Conservation (phyloP, 1,140 invertebrate genomes). For the Episyrphus balteatus region DNA sequence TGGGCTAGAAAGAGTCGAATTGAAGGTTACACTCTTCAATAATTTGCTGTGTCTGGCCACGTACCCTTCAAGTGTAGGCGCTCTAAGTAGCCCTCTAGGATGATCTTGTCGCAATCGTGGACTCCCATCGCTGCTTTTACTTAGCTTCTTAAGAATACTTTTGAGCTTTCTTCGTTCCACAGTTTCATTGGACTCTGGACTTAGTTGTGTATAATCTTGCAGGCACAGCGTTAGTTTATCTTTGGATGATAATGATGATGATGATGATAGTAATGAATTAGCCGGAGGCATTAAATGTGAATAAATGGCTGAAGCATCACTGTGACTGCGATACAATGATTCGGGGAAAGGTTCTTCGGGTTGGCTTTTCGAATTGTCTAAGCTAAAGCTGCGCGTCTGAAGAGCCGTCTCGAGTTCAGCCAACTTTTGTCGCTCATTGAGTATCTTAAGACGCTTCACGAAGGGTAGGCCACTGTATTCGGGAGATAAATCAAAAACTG, state of each 20-base stretch:
- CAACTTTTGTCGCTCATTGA: constrained; percentile 77
- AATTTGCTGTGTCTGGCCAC: constrained; percentile 76
- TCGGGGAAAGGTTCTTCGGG: constrained; percentile 44
- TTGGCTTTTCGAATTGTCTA: constrained; percentile 58
- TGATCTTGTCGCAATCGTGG: constrained; percentile 17
- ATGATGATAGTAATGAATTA: too few relatives aligned
- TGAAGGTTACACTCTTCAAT: constrained; percentile 79
- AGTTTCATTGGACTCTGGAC: constrained; percentile 72
- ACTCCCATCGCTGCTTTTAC: constrained; percentile 8
- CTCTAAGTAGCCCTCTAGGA: constrained; percentile 16
- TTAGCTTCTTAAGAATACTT: constrained; percentile 70
- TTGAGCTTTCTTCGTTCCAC: constrained; percentile 68
- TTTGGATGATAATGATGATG: too few relatives aligned
- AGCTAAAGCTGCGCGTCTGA: constrained; percentile 60
- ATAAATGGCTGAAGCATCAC: constrained; percentile 39
- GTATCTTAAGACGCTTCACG: constrained; percentile 76
- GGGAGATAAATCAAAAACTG: constrained; percentile 76
- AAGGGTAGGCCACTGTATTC: constrained; percentile 78
- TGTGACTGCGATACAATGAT: constrained; percentile 54
- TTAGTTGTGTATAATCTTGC: constrained; percentile 37
- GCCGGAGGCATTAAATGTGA: constrained; percentile 24
- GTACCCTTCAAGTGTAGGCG: constrained; percentile 75
- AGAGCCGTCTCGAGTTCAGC: constrained; percentile 66
- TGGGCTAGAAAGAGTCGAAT: constrained; percentile 69
- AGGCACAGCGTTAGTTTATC: constrained; percentile 17